Conservation (phyloP, 1,140 invertebrate species). For the Vanessa tameamea region DNA sequence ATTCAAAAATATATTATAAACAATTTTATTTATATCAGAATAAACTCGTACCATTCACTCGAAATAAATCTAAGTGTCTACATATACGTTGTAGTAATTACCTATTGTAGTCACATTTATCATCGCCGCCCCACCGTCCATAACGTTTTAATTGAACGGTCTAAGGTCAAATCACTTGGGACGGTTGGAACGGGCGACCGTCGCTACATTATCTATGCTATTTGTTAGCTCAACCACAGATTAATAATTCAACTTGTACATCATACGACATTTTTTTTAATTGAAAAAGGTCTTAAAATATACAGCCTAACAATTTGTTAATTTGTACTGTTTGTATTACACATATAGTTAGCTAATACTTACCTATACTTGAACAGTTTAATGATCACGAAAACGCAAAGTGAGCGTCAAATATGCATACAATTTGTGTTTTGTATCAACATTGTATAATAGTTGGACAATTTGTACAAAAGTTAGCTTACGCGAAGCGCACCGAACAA, state of each 20-base stretch:
- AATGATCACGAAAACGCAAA: conserved; percentile 27
- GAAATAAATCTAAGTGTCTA: conserved; percentile 30
- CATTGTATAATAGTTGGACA: conserved; percentile 36
- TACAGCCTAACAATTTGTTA: not conserved
- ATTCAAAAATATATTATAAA: not conserved
- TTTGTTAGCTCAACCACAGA: conserved; percentile 33
- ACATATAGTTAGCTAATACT: not conserved
- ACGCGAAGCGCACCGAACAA: conserved; percentile 50
- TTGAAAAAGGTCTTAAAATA: not conserved
- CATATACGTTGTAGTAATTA: conserved; percentile 34
- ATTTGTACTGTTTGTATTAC: not conserved
- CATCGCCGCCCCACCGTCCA: conserved; percentile 37
- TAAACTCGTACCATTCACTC: not conserved
- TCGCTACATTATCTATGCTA: conserved; percentile 36
- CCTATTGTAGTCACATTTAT: conserved; percentile 41
- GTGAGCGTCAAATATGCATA: conserved; percentile 47
- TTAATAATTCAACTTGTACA: conserved; percentile 22
- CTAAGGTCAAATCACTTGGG: conserved; percentile 78
- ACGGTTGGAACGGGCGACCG: conserved; percentile 39
- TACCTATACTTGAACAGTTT: conserved; percentile 10
- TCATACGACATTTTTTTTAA: not conserved
- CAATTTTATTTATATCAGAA: not conserved
- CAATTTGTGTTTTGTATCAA: conserved; percentile 33
- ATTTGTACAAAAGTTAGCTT: conserved; percentile 50
- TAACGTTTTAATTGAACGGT: conserved; percentile 71